Base-by-base conservation (phyloP, 1,140 invertebrate genomes). In the Acromyrmex echinatior region DNA sequence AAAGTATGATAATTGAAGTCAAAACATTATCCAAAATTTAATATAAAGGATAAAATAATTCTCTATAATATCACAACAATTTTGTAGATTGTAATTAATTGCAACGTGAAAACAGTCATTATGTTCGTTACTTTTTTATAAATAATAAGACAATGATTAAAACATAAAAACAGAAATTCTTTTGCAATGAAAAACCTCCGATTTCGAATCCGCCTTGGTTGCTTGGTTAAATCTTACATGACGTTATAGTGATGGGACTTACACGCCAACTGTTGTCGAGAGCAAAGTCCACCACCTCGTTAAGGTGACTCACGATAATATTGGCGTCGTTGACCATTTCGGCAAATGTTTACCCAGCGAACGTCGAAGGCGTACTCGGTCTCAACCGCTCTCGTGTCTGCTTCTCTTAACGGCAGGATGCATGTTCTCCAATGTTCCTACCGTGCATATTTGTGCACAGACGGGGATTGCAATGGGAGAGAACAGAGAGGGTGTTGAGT, bases 281-380 rank as follows among this genome's bases (percentile, higher is more conserved):
- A 39, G 60, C 58, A 45, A 87, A 73, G 39, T 60, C 60, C 65
- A 71, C 35, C 53, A 39, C 80, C 68, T 90, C 89, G 89, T 90
- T 88, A 90, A 87, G 74, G 80, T 71, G 86, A 90, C 66, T 90
- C 89, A 80, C 66, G 88, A 90, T 90, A 90, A 90, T 90, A 86
- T 71, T 77, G 80, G 66, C 60, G 35, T 74, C 82, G 53, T 68
- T 82, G 88, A 90, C 88, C 89, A 71, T 90, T 88, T 79, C 66
- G 68, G 77, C 49, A 87, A 89, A 90, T 73, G 78, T 84, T 90
- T 77, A 58, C 89, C 74, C 63, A 86, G 65, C 35, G 86, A 87
- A 51, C 51, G 63, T 71, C 60, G 85, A 79, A 70, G 66, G 66
- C 45, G 60, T 63, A 82, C 82, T 87, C 79, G n/a, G 66, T 58